These are phyloP conservation scores for Tetragonula clypearis DNA, from an alignment of 1,140 invertebrate genomes.

Conservation along the genomic window DNA sequence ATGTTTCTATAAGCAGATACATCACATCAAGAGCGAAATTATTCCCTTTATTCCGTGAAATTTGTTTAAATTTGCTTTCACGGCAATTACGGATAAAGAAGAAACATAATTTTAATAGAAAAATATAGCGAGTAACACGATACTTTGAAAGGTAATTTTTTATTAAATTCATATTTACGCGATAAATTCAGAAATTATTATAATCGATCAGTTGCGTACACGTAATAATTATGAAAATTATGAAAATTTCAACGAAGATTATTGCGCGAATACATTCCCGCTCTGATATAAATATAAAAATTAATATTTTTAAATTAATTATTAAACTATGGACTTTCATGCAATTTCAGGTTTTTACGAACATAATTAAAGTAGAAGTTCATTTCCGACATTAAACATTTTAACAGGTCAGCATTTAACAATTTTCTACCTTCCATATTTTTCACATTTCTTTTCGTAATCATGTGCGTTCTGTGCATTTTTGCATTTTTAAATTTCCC, in stretches of 20 bases:
- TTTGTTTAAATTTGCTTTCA: neutral
- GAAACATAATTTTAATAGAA: neutral
- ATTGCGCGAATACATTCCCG: neutral
- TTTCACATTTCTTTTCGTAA: no score
- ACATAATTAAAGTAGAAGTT: no score
- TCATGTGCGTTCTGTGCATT: no score
- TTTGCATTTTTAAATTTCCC: no score
- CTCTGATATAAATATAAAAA: no score
- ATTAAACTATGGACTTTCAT: no score
- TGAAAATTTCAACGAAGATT: neutral
- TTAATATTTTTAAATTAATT: no score
- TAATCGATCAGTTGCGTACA: neutral
- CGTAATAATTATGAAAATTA: neutral
- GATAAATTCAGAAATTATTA: neutral
- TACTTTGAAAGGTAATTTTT: neutral
- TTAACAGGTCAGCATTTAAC: no score
- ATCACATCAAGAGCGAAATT: neutral
- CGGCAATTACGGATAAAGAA: neutral
- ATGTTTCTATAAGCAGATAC: neutral
- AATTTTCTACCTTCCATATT: no score
- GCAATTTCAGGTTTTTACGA: no score
- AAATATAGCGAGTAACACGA: neutral
- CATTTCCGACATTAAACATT: no score
- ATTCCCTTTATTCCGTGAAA: no score
- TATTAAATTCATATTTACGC: neutral